phyloP scores from a whole-genome alignment of 2,797 vertebrate genomes.

The Paguma larvata region DNA sequence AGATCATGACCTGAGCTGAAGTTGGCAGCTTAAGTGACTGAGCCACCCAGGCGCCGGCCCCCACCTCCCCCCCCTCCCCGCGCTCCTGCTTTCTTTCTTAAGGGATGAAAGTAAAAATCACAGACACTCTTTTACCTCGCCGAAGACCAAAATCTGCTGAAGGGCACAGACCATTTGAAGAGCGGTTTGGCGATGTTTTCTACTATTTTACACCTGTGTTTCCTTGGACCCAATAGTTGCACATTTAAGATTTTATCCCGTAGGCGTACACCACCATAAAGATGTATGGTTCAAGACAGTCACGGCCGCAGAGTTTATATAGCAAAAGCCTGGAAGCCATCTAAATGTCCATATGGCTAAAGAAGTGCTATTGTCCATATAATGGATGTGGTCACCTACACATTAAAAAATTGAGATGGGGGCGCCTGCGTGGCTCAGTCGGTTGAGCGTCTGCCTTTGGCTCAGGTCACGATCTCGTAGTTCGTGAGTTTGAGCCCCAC shows the following conservation, averaged over 20 bases:
- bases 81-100: background rate
- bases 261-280: background rate
- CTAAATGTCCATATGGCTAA: background rate
- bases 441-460: no score
- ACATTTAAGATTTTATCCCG: slow-evolving; percentile 51
- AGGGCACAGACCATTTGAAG: background rate
- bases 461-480: no score
- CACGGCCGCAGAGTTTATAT: background rate
- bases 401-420: background rate
- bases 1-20: no score
- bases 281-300: background rate
- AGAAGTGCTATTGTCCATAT: background rate
- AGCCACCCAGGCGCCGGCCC: no score
- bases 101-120: background rate
- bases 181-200: background rate
- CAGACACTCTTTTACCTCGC: slow-evolving; percentile 27
- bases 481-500: no score
- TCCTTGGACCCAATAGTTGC: background rate
- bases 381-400: background rate
- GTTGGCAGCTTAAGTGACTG: no score
- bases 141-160: slow-evolving; percentile 49
- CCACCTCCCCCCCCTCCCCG: no score
- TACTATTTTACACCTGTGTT: slow-evolving; percentile 33
- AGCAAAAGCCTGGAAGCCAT: slow-evolving; percentile 23
- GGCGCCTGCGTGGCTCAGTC: no score